Base-by-base conservation (phyloP, 2,888 invertebrate species). In the Alcis repandata region DNA sequence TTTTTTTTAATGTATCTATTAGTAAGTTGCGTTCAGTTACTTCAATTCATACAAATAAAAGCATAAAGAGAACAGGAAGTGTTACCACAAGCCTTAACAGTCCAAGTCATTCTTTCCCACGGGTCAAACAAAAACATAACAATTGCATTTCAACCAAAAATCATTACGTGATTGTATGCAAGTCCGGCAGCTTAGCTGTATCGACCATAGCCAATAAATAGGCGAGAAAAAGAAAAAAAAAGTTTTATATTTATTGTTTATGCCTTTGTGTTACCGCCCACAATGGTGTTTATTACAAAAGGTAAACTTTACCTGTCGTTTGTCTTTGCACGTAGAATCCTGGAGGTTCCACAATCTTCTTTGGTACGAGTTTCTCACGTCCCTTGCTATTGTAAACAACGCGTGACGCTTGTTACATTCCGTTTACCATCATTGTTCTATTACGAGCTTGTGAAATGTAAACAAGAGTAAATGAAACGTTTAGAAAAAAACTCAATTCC, bases 151-250 rank as follows among this genome's bases (percentile, higher is more conserved):
- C 81, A 77, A 81, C 84, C 83, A 84, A 87, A 86, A 86, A 82
- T 85, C 80, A 86, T 89, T 87, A 91, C 92, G 92, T 93, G 92
- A 91, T 90, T 86, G 81, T 87, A 87, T 87, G 87, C 87, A 78
- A 85, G 86, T 84, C 82, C 74, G 77, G 78, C 85, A 86, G 92
- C 91, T 93, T 91, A 91, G 80, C 79, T 46, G 83, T 80, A 79
- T 79, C 77, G 53, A 32, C 48, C 65, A 72, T 70, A 58, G 64
- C 62, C 66, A 69, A 71, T 73, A 67, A 79, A 65, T 51, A 65
- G 48, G 20, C 38, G 38, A 49, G 43, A 59, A 43, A 59, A 49
- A 48, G 17, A 15, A 17, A 49, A 49, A 49, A 49, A 17, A 22
- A 1, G 11, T 49, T 78, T 86, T 81, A 75, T 75, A 60, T 56